Percentiles rank a stretch among this genome's conserved stretches.
These are phyloP conservation scores for Neoaliturus tenellus DNA, from an alignment of 2,888 invertebrate genomes.

Conservation along the genomic window DNA sequence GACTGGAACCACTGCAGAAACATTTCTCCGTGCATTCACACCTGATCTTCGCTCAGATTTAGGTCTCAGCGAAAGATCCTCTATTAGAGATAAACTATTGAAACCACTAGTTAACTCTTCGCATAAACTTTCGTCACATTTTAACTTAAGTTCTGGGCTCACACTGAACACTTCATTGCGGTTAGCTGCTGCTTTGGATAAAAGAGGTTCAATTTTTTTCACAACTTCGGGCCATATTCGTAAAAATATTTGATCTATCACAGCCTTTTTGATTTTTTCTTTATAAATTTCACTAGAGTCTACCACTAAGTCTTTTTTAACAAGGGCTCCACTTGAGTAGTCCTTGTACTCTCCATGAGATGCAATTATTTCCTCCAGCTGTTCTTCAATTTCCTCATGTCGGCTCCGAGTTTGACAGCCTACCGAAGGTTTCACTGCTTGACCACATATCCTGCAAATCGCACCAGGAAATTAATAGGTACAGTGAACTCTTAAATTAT, in stretches of 20 bases:
- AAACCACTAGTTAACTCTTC: constrained; percentile 10
- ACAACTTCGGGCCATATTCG: constrained; percentile 59
- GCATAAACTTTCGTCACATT: not conserved
- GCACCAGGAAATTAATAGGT: not conserved
- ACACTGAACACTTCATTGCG: not conserved
- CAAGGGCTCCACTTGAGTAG: not conserved
- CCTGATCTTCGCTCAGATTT: not conserved
- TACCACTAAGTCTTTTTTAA: constrained; percentile 24
- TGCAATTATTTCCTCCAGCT: constrained; percentile 57
- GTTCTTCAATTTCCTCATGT: constrained; percentile 44
- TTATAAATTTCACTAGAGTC: constrained; percentile 41
- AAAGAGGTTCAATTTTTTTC: constrained; percentile 58
- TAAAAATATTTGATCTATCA: constrained; percentile 59
- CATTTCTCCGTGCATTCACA: not conserved
- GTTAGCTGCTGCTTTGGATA: not conserved
- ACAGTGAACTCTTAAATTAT: not conserved
- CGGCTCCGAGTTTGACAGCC: constrained; percentile 38
- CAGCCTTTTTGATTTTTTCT: constrained; percentile 57
- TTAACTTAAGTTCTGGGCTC: constrained; percentile 3
- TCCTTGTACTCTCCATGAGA: constrained; percentile 41
- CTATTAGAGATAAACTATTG: constrained; percentile 2
- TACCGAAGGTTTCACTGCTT: constrained; percentile 47
- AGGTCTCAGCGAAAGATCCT: not conserved
- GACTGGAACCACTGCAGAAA: not conserved
- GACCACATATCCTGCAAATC: constrained; percentile 53